Evolutionary conservation across 2,797 vertebrate genomes (phyloP), one percentile per base, ranked within the genome.

Genomic region (Gobio occitaniae): DNA sequence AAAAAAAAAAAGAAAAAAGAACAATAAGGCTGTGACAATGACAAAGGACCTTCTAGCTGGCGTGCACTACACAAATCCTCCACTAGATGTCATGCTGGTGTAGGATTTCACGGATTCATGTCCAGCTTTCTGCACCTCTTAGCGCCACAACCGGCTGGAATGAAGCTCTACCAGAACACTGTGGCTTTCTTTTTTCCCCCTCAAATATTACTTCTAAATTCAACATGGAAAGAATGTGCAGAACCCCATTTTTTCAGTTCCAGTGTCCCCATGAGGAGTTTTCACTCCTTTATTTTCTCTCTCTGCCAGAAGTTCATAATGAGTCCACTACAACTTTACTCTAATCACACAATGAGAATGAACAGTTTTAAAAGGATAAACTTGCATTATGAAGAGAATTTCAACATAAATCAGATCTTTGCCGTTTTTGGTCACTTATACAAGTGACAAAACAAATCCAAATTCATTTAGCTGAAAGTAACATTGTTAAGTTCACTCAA

Each of bases 191-290:
- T 83, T 69, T 50, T 48, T 6, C 78, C 76, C 66, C 69, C 61
- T 63, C 32, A 69, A 80, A 89, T 83, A 89, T 83, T 56, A 47
- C 32, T 74, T 65, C 68, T 82, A 69, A 89, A 88, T 87, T 76
- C 81, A 82, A 86, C 78, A 94, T 93, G 95, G 94, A 95, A 95
- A 90, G 94, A 95, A 95, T 94, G 94, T 90, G 89, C 91, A 92
- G 92, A 91, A 94, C 87, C 91, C 92, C 90, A 76, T 92, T 90
- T 91, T 91, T 93, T 91, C 91, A 83, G 56, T 59, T 36, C 79
- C 52, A 81, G 74, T 29, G 52, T 84, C 80, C 89, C 77, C 77
- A 72, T 48, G 75, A 85, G 65, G 11, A 80, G 66, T 56, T 82
- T 41, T 75, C 4, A 25, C 65, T 80, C 29, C 25, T 65, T 48